Base-by-base conservation (phyloP, 1,140 invertebrate species). In the Palaemon carinicauda region DNA sequence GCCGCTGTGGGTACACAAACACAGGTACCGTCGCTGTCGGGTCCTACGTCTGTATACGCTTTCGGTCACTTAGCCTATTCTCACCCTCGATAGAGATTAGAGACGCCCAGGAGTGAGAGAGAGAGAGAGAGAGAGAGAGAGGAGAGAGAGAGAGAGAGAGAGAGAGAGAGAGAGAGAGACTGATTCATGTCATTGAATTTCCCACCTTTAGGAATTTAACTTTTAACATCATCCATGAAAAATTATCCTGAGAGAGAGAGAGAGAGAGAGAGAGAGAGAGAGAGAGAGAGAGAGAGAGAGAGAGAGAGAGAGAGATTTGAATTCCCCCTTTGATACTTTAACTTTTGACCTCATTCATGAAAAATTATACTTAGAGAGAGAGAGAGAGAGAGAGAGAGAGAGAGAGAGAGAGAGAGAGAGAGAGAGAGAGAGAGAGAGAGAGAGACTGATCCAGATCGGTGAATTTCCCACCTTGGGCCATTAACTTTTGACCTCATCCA, bases 211-310 rank as follows among this genome's bases (percentile, higher is more conserved):
- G n/a, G n/a, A n/a, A n/a, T n/a, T n/a, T n/a, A n/a, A n/a, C n/a
- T n/a, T n/a, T n/a, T n/a, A n/a, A n/a, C n/a, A n/a, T n/a, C n/a
- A n/a, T n/a, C n/a, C n/a, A n/a, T n/a, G n/a, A n/a, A n/a, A n/a
- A n/a, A n/a, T n/a, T n/a, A n/a, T n/a, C n/a, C 33, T 12, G 79
- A 65, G 27, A 41, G 56, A 81, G 79, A 31, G n/a, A 21, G 79
- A 60, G 29, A 80, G 79, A 60, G 53, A 65, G 53, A 80, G 79
- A 65, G 53, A 80, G 77, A 80, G 53, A 65, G 79, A 65, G 31
- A 65, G 79, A 80, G 56, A 80, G 79, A 80, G 79, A 80, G 79
- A 80, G 79, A 80, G 56, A 80, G 79, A 80, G 79, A 80, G 79
- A 80, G 79, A 60, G 79, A 60, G 53, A 24, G 50, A 60, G 27